Base-by-base conservation (phyloP, 2,113 vertebrate genomes). In the Lichenostomus cassidix region DNA sequence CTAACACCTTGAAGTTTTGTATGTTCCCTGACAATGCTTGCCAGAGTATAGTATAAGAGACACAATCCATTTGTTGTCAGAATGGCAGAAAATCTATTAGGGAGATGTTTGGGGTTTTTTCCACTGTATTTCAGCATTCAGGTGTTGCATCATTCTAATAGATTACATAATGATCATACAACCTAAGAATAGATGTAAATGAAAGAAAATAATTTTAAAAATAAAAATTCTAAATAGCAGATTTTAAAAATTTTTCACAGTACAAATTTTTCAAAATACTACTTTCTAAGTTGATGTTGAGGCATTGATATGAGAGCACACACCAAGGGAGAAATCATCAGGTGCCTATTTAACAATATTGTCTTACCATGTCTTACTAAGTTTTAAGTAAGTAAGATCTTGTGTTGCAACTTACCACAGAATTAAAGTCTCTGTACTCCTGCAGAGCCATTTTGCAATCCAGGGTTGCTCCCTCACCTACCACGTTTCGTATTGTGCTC, bases 371-470 rank as follows among this genome's bases (percentile, higher is more conserved):
- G 15, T 84, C 62, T 59, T 78, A 49, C 6, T 67, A 16, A 35
- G 8, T 71, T 82, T 12, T 70, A 68, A 92, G 35, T 81, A 52
- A 84, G 31, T 29, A 27, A 70, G 29, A 87, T 63, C 15, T 55
- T 50, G 22, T 47, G 37, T 53, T 79, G 70, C 33, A 62, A 86
- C 98, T 98, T 97, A 99, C 99, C 98, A 89, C 96, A 71, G 96
- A 65, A 67, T 84, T 97, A 42, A 97, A 93, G 42, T 95, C 98
- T 88, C 97, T 97, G 65, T 98, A 98, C 31, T 99, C 98, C 27
- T 97, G 98, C 41, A 98, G 97, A 73, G 98, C 73, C 87, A 98
- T 96, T 98, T 99, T 99, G 96, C 97, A 98, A 24, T 98, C 98
- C 77, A 95, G 85, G 44, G 62, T 93, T 78, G 94, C 65, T 96